phyloP scores from a whole-genome alignment of 2,797 vertebrate genomes.

The Columba guinea region DNA sequence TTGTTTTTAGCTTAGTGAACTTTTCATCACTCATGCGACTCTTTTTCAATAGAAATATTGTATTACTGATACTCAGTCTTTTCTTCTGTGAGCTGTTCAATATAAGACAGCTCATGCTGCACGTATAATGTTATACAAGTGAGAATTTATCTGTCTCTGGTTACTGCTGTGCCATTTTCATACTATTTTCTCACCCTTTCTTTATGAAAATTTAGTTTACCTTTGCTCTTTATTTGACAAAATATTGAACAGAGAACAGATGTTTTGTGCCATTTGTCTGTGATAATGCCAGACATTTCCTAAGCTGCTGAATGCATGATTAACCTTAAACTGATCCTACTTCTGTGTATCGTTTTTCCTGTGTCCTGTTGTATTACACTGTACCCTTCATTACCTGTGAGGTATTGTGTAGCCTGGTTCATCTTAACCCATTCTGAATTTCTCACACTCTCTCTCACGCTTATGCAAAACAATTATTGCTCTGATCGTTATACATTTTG shows the following conservation, averaged over 20 bases:
- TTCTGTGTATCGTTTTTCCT: constrained; percentile 16
- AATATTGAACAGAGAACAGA: neutral
- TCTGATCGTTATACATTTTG: neutral
- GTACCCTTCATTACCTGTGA: neutral
- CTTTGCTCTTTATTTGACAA: neutral
- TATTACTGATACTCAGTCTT: neutral
- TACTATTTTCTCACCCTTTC: neutral
- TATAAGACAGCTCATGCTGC: neutral
- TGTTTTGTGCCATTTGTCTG: constrained; percentile 8
- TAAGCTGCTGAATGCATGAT: constrained; percentile 26
- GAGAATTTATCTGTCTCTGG: neutral
- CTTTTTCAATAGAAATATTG: neutral
- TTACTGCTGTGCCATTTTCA: neutral
- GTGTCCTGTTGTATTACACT: neutral
- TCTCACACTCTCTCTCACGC: neutral
- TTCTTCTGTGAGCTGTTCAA: neutral
- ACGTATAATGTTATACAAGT: neutral
- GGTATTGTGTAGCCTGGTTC: neutral
- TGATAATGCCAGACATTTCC: constrained; percentile 17
- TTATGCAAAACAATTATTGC: neutral
- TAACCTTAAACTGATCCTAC: constrained; percentile 29
- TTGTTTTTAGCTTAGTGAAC: neutral
- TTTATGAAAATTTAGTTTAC: neutral
- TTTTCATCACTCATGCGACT: neutral
- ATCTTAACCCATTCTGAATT: neutral